phyloP scores from a whole-genome alignment of 1,140 invertebrate species.

The Drosophila bifasciata region DNA sequence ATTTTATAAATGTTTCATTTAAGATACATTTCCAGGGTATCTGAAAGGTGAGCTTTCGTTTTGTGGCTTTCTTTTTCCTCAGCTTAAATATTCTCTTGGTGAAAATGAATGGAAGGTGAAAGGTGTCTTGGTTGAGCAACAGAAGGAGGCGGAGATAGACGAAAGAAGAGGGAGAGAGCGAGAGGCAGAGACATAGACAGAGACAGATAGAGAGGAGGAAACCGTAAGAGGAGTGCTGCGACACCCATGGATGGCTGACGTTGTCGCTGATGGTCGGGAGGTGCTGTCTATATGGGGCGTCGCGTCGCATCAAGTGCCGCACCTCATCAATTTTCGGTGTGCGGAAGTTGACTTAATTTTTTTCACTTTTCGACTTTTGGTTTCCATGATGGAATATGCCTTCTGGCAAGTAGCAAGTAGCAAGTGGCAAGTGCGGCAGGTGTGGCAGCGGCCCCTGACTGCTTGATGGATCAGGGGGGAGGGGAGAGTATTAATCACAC shows the following conservation, averaged over 20 bases:
- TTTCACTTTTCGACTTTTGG: slow-evolving; percentile 31
- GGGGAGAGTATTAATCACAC: too few species aligned
- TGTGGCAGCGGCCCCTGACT: too few species aligned
- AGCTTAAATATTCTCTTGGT: slow-evolving; percentile 1
- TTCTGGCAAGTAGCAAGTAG: not conserved
- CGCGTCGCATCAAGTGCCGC: slow-evolving; percentile 52
- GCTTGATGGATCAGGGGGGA: too few species aligned
- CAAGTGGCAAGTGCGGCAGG: not conserved
- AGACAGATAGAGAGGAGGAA: slow-evolving; percentile 11
- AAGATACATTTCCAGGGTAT: too few species aligned
- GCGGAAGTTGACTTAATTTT: slow-evolving; percentile 45
- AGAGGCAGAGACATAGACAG: not conserved
- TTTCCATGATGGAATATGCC: slow-evolving; percentile 59
- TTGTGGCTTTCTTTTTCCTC: not conserved
- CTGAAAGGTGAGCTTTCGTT: not conserved
- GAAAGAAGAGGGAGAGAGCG: too few species aligned
- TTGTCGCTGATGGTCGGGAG: not conserved
- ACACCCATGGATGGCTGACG: too few species aligned
- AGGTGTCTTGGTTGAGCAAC: slow-evolving; percentile 41
- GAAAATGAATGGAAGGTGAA: slow-evolving; percentile 49
- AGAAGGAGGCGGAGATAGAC: not conserved
- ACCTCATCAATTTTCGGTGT: slow-evolving; percentile 64
- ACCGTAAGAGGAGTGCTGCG: too few species aligned
- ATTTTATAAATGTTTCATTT: too few species aligned
- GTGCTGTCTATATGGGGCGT: slow-evolving; percentile 8